Evolutionary conservation across 2,797 vertebrate genomes (phyloP).

Genomic region (Sebastes cheni): DNA sequence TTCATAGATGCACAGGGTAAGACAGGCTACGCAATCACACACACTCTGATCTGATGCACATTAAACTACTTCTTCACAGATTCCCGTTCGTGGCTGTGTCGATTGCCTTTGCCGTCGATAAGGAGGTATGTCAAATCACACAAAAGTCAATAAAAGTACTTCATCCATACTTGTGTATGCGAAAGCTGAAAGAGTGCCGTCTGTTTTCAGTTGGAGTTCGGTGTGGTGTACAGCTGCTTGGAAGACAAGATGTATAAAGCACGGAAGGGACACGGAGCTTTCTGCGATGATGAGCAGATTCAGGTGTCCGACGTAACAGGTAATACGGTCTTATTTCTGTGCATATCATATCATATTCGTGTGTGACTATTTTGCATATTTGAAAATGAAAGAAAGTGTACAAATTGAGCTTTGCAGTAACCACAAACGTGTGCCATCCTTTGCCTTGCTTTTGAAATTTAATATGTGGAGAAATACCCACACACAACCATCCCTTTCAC

Average conservation of each 20-base stretch:
- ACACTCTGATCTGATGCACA: not conserved
- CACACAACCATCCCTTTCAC: not conserved
- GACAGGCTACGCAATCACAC: not conserved
- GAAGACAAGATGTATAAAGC: slow-evolving; percentile 98
- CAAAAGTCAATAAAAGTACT: not conserved
- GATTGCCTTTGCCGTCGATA: slow-evolving; percentile 94
- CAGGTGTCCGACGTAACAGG: slow-evolving; percentile 90
- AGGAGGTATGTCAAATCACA: slow-evolving; percentile 79
- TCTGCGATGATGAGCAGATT: slow-evolving; percentile 89
- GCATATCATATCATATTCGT: too few relatives aligned
- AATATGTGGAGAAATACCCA: not conserved
- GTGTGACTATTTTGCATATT: not conserved
- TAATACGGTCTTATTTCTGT: slow-evolving; percentile 26
- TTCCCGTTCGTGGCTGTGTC: slow-evolving; percentile 97
- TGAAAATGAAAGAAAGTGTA: not conserved
- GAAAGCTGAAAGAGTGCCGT: not conserved
- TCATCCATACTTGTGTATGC: not conserved
- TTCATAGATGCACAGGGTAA: not conserved
- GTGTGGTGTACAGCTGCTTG: slow-evolving; percentile 94
- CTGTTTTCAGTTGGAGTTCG: slow-evolving; percentile 89
- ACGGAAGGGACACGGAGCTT: slow-evolving; percentile 90
- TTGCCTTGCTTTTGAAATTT: not conserved
- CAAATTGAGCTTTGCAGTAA: not conserved
- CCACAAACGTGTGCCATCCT: not conserved
- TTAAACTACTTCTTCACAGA: slow-evolving; percentile 69